These are phyloP conservation scores for Avahi laniger DNA, from an alignment of 2,797 vertebrate genomes.

Conservation along the genomic window DNA sequence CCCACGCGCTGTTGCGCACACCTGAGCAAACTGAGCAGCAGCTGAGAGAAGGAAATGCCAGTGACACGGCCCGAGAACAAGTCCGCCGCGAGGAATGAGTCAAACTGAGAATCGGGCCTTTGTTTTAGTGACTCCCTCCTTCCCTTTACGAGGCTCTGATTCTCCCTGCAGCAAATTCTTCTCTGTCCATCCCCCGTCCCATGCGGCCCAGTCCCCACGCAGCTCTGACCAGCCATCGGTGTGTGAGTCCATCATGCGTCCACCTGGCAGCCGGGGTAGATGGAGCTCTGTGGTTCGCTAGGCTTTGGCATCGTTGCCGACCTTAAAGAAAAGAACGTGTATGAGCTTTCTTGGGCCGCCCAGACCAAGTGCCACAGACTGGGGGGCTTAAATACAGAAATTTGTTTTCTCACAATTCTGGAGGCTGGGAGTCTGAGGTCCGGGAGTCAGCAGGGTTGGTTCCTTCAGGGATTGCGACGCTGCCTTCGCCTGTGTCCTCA, in stretches of 20 bases:
- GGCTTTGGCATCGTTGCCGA: neutral
- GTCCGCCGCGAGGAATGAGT: accelerated
- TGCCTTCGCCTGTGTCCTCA: accelerated
- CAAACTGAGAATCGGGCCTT: accelerated
- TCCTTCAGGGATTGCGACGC: neutral
- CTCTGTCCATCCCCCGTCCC: accelerated
- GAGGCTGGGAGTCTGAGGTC: neutral
- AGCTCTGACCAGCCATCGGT: accelerated
- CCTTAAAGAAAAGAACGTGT: neutral
- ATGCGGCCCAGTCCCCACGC: neutral
- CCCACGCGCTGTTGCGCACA: accelerated
- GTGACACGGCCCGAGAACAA: neutral
- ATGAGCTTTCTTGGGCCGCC: neutral
- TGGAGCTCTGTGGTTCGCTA: neutral
- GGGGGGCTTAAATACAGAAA: neutral
- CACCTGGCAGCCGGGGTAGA: neutral
- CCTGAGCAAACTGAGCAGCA: accelerated
- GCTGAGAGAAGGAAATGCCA: accelerated
- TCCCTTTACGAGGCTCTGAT: accelerated
- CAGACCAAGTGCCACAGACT: accelerated
- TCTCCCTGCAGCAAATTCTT: accelerated
- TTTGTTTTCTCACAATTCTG: neutral
- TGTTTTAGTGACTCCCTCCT: neutral
- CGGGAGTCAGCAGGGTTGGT: neutral
- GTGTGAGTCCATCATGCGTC: accelerated